phyloP scores from a whole-genome alignment of 2,113 vertebrate species.

The Bos taurus region ARS-UCD2.0 NC_037339.1:11523001-11523500 shows the following conservation, averaged over 20 bases:
- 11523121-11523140: neutral
- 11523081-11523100: neutral
- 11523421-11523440: constrained; percentile 38
- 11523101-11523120: neutral
- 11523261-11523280: constrained; percentile 84
- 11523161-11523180: neutral
- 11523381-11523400: constrained; percentile 10
- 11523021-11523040: neutral
- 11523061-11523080: neutral
- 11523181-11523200: neutral
- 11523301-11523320: constrained; percentile 82
- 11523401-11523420: neutral
- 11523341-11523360: constrained; percentile 48
- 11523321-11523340: constrained; percentile 23
- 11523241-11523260: constrained; percentile 84
- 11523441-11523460: constrained; percentile 27
- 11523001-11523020: neutral
- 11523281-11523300: constrained; percentile 82
- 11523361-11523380: constrained; percentile 25
- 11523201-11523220: constrained; percentile 23
- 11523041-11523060: neutral
- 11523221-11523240: constrained; percentile 56
- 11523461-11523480: constrained; percentile 38
- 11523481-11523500: neutral
- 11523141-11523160: neutral